Evolutionary conservation across 1,140 invertebrate genomes (phyloP).

Genomic region (Drosophila erecta): DNA sequence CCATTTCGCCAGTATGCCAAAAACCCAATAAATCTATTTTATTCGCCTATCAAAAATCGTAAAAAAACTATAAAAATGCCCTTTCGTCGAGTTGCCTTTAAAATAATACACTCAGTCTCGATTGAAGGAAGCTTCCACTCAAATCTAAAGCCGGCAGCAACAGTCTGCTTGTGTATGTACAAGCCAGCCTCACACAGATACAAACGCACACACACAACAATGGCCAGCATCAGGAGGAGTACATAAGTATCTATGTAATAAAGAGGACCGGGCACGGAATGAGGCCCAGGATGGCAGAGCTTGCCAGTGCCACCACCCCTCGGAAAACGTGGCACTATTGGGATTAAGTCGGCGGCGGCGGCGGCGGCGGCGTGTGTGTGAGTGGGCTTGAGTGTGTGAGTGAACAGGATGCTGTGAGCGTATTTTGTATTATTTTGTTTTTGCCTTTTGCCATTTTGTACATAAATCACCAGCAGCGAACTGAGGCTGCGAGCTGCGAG

Average conservation of each 20-base stretch:
- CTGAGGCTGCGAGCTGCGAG: conserved; percentile 9
- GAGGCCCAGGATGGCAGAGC: conserved; percentile 17
- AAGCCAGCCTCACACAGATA: conserved; percentile 21
- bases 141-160: conserved; percentile 76
- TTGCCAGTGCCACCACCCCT: conserved; percentile 57
- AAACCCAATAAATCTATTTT: conserved; percentile 4
- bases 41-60: not conserved
- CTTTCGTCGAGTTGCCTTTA: not conserved
- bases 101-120: conserved; percentile 34
- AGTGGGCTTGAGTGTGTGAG: conserved; percentile 33
- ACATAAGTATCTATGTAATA: conserved; percentile 75
- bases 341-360: conserved; percentile 70
- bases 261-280: conserved; percentile 18
- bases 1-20: not conserved
- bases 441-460: conserved; percentile 78
- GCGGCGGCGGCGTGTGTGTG: too few species aligned
- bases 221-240: conserved; percentile 28
- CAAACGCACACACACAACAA: conserved; percentile 7
- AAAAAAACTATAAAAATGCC: conserved; percentile 12
- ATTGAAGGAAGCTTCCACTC: conserved; percentile 49
- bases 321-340: conserved; percentile 72
- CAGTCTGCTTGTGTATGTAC: conserved; percentile 54
- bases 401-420: conserved; percentile 51
- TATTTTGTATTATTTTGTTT: conserved; percentile 69
- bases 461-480: conserved; percentile 75